Evolutionary conservation across 2,797 vertebrate species (phyloP), one percentile per base, ranked within the genome.

Genomic region (Crocodylus rhombifer): DNA sequence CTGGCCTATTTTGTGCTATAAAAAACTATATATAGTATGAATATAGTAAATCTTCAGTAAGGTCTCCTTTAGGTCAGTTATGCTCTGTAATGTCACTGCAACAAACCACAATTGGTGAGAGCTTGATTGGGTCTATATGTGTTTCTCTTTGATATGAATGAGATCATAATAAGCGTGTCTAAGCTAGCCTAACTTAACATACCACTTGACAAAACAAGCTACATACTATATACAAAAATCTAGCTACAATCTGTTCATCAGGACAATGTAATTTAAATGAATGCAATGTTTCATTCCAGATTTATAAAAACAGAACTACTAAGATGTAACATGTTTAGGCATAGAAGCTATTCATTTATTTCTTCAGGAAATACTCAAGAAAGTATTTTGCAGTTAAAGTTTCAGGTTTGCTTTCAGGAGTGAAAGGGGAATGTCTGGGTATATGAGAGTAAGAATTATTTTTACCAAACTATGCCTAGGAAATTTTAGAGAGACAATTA

Each of bases 241-340:
- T 95, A 94, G 94, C 88, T 95, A 92, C 93, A 92, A 91, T 25
- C 36, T 90, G 89, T 78, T 80, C 20, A 4, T 74, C 67, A 94
- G 82, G 82, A 91, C 96, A 97, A 95, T 87, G 30, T 81, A 67
- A 95, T 75, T 93, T 97, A 97, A 96, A 94, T 6, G 33, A 97
- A 95, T 90, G 91, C 23, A 90, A 83, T 96, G 92, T 93, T 76
- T 25, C 30, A 94, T 79, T 93, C 78, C 91, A 97, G 76, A 87
- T 95, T 97, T 97, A 97, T 96, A 95, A 95, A 96, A 97, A 93
- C 80, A 95, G 78, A 92, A 91, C 42, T 92, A 73, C 58, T 91
- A 96, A 94, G 89, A 91, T 28, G 81, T 80, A 96, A 82, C 96
- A 94, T 92, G 97, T 74, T 97, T 97, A 86, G 86, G 78, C 94